A percentile compares a stretch with the other conserved stretches of the same genome.
phyloP scores from a whole-genome alignment of 1,140 invertebrate species.

The Drosophila jambulina region DNA sequence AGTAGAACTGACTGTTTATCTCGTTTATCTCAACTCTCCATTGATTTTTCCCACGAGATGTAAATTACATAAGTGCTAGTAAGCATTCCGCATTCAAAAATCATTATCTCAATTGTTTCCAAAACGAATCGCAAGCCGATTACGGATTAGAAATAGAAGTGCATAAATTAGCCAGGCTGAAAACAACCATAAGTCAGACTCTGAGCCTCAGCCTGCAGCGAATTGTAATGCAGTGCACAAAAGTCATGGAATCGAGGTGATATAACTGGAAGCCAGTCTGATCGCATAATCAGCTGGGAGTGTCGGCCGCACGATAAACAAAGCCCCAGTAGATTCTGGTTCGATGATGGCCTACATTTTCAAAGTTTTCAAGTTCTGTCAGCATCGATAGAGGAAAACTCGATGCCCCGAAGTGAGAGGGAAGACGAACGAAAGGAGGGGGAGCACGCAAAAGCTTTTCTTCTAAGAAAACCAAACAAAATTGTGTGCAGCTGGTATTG shows the following conservation, averaged over 20 bases:
- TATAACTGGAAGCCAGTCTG: conserved; percentile 22
- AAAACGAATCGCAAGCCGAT: conserved; percentile 19
- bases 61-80: conserved; percentile 7
- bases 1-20: not conserved
- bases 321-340: conserved; percentile 16
- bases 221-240: conserved; percentile 22
- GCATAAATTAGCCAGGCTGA: conserved; percentile 25
- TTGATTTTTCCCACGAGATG: not conserved
- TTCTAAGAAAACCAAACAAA: conserved; percentile 10
- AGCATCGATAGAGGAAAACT: not conserved
- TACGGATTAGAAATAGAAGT: conserved; percentile 7
- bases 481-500: conserved; percentile 24
- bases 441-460: conserved; percentile 24
- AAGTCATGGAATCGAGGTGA: conserved; percentile 29
- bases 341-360: conserved; percentile 49
- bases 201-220: not conserved
- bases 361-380: conserved; percentile 38
- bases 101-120: conserved; percentile 14
- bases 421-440: not conserved
- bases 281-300: conserved; percentile 14
- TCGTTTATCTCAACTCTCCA: not conserved
- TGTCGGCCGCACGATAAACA: conserved; percentile 21
- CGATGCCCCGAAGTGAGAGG: not conserved
- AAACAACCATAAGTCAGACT: conserved; percentile 10
- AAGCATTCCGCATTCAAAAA: conserved; percentile 19